Evolutionary conservation across 64 coral and sea anemone species (phyloP).

Genomic region (Stichodactyla helianthus): DNA sequence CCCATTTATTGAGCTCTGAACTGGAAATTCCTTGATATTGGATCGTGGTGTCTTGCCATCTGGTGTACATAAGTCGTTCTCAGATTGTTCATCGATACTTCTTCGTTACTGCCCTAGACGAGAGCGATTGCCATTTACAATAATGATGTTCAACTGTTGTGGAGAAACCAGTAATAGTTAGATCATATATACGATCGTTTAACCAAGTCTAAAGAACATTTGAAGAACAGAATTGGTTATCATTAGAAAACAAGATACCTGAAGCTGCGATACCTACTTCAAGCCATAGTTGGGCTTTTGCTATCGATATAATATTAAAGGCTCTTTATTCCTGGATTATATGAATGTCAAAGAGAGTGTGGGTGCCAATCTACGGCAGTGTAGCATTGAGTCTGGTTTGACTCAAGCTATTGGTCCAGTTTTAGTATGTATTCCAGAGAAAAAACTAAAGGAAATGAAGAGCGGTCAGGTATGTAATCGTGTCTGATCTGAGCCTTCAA

Average conservation of each 20-base stretch:
- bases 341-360: constrained; percentile 53
- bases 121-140: constrained; percentile 13
- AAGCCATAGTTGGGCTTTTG: background rate
- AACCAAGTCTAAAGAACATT: background rate
- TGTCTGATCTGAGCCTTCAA: background rate
- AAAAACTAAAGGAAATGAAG: background rate
- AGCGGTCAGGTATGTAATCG: too few relatives aligned
- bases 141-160: background rate
- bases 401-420: constrained; percentile 54
- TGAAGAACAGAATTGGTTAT: background rate
- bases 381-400: constrained; percentile 51
- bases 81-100: background rate
- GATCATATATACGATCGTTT: background rate
- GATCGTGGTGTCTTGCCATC: background rate
- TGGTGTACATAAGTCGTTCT: background rate
- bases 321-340: constrained; percentile 7
- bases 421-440: constrained; percentile 45
- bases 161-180: constrained; percentile 8
- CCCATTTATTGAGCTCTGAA: background rate
- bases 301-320: background rate
- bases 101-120: background rate
- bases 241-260: background rate
- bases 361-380: constrained; percentile 30
- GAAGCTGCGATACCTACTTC: background rate
- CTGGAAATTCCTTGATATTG: background rate